phyloP scores from a whole-genome alignment of 1,140 invertebrate genomes.

The Zaprionus taronus region DNA sequence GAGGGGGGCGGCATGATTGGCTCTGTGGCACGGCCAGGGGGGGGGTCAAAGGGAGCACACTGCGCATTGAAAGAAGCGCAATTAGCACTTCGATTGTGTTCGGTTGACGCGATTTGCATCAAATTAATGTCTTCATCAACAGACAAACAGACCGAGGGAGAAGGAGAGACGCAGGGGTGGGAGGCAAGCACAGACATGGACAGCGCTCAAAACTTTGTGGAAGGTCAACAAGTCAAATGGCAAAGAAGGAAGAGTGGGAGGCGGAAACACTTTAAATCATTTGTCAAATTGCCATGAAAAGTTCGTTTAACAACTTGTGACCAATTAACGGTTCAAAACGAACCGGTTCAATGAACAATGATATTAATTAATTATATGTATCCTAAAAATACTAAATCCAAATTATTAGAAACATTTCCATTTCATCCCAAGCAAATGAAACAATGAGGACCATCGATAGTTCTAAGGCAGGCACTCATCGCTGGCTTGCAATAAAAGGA shows the following conservation, averaged over 20 bases:
- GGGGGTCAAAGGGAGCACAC: slow-evolving; percentile 7
- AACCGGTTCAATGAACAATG: neutral
- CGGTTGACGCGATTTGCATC: slow-evolving; percentile 79
- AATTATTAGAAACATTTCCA: no score
- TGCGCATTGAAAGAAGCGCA: slow-evolving; percentile 77
- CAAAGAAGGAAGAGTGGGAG: neutral
- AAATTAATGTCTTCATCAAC: slow-evolving; percentile 82
- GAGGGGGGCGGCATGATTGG: slow-evolving; percentile 52
- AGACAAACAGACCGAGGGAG: slow-evolving; percentile 37
- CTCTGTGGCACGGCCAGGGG: slow-evolving; percentile 8
- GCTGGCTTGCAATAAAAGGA: no score
- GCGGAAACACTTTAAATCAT: slow-evolving; percentile 13
- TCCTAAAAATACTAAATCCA: no score
- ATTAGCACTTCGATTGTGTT: slow-evolving; percentile 82
- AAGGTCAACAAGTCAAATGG: slow-evolving; percentile 9
- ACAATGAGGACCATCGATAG: no score
- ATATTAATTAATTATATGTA: neutral
- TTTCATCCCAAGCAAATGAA: no score
- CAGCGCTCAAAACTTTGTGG: neutral
- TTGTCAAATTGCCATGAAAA: slow-evolving; percentile 2
- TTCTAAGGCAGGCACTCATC: no score
- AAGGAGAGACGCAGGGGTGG: neutral
- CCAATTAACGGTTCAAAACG: neutral
- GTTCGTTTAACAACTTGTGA: neutral
- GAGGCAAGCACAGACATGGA: neutral